Base-by-base conservation (phyloP, 2,797 vertebrate genomes). In the Antrozous pallidus region DNA sequence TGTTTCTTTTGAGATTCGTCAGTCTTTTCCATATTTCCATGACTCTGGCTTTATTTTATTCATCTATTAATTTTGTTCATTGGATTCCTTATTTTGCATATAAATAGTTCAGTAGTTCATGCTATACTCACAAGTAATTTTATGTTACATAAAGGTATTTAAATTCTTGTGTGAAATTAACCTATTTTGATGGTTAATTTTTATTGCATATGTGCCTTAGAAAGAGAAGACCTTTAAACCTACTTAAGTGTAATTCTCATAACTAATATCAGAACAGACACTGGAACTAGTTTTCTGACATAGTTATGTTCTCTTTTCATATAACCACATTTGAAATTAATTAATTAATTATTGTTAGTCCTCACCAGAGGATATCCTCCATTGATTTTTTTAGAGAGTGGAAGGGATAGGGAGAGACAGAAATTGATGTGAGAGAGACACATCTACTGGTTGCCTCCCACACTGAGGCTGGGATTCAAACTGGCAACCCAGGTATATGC, bases 171-270 rank as follows among this genome's bases (percentile, higher is more conserved):
- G n/a, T 54, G 20, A 51, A 51, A 71, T 71, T 71, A 71, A 70
- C 69, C 69, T 40, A 24, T 47, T 36, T 38, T 40, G 8, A 33
- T 56, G 31, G 18, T 71, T 92, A 79, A 47, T 49, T 88, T 94
- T 63, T 58, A 38, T 93, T 86, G 47, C 49, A 26, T 93, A 2
- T 94, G 49, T 63, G 6, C 14, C 56, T 92, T 95, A 65, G 31
- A 88, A 92, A 75, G 49, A 86, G 33, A 79, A 73, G n/a, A 71
- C 49, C 69, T 94, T 69, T 20, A 90, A 88, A 88, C 9, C 67
- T 89, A 28, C 73, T 74, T 77, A 65, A 86, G 11, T 80, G 2
- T 86, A 81, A 81, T 54, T 71, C 40, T 91, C 28, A 69, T 78
- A 89, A 70, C 22, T 88, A 86, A 16, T 49, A 13, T 95, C 56